Evolutionary conservation across 2,797 vertebrate genomes (phyloP), one percentile per base, ranked within the genome.

Genomic region (Protosalanx chinensis): DNA sequence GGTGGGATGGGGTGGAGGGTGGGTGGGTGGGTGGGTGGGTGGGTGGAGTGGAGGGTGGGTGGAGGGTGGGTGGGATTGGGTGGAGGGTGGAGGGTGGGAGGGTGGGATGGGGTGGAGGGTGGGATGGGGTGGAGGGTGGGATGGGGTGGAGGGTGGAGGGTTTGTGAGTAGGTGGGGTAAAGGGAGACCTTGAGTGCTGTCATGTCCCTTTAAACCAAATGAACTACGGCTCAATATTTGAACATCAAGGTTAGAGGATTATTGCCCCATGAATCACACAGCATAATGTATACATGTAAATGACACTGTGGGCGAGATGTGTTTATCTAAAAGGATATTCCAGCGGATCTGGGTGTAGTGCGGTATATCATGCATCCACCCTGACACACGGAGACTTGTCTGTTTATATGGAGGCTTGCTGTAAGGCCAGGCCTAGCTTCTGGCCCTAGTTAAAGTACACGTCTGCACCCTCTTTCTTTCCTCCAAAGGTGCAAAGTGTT

Each of bases 1-100:
- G 61, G 29, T 61, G 16, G 80, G 65, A 75, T 46, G 41, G 41
- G 64, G 3, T n/a, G n/a, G n/a, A n/a, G n/a, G 58, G 61, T 5
- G 6, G 15, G 64, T 49, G 8, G 8, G 35, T 1, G 33, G 6
- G 33, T 35, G 33, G 33, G 10, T 7, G 27, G 3, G 35, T 5
- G 35, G 35, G 4, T 8, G 64, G 12, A 46, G 4, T 6, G 35
- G 35, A 37, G 35, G 5, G 35, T 1, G 35, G 16, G n/a, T 27
- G 23, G 23, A 27, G 30, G 57, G 27, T n/a, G n/a, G n/a, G n/a
- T 20, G 27, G 16, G 35, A 64, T 37, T 3, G 35, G 60, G 12
- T 4, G 15, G 41, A 37, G 3, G 23, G 12, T 8, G 29, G 35
- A 6, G 35, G 35, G 3, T 4, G 64, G 5, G 46, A 49, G 53